Evolutionary conservation across 2,113 vertebrate species (phyloP), one percentile per base, ranked within the genome.

Genomic region (Myocastor coypus): DNA sequence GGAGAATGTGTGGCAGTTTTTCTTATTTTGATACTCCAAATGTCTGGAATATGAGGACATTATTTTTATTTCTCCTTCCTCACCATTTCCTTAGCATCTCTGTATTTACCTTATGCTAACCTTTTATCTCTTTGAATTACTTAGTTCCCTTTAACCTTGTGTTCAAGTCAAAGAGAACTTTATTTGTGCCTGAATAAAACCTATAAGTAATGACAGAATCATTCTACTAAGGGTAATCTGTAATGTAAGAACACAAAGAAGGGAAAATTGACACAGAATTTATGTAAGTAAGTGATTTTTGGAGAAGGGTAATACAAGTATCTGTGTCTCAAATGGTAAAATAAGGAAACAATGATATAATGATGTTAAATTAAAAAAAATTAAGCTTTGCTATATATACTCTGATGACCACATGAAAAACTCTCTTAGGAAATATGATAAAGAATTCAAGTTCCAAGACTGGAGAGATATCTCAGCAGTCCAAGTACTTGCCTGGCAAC

Each of bases 141-240:
- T 83, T 78, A 83, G 17, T 69, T 3, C 14, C 4, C 61, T 90
- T 78, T 83, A 19, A 90, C 13, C 7, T 57, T n/a, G 78, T 42
- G 37, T 83, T 59, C 24, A 93, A 7, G 9, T 16, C 37, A 77
- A 17, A 90, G 24, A 83, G 52, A 85, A 83, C 68, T n/a, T 12
- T 52, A 4, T 73, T 87, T 94, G 5, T 89, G 84, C 37, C 75
- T 85, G 55, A 96, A 50, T 75, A 50, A 75, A 93, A 73, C 9
- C 73, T 78, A 80, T 50, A 94, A 83, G 13, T 26, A 78, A 14
- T 37, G 50, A 92, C 7, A 24, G 20, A 57, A 80, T 68, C n/a
- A 34, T 69, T 55, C 30, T 10, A 69, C 0, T 66, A 92, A 52
- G 26, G 34, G 46, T 91, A 87, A 87, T 86, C n/a, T 92, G 61